Percentiles rank a stretch among this genome's conserved stretches.
These are phyloP conservation scores for Synergus itoensis DNA, from an alignment of 2,888 invertebrate genomes.

Conservation along the genomic window DNA sequence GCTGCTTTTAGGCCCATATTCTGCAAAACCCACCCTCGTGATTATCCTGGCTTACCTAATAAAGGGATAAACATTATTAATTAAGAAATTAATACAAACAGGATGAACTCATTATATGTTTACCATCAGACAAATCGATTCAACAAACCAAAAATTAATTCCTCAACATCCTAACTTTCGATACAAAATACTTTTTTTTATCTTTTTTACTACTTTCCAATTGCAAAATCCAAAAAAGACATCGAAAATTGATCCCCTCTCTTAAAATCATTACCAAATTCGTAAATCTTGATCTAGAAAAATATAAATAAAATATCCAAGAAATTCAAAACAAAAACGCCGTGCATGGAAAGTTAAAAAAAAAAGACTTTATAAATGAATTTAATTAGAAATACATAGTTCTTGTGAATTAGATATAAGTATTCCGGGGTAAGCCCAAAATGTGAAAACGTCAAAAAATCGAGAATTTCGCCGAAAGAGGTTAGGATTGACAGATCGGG, in stretches of 20 bases:
- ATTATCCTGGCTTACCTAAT: slow-evolving; percentile 27
- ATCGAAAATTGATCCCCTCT: background rate
- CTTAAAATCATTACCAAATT: slow-evolving; percentile 18
- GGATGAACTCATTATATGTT: background rate
- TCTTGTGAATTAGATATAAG: background rate
- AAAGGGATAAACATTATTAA: slow-evolving; percentile 1
- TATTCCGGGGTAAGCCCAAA: background rate
- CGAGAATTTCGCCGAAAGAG: slow-evolving; percentile 42
- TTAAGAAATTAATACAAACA: background rate
- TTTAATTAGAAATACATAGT: background rate
- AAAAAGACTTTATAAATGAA: background rate
- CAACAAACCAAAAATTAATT: background rate
- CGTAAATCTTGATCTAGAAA: background rate
- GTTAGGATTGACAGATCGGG: slow-evolving; percentile 45
- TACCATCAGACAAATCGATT: background rate
- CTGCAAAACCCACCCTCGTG: slow-evolving; percentile 62
- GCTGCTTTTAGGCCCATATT: slow-evolving; percentile 88
- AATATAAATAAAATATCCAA: background rate
- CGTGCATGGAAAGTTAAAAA: background rate
- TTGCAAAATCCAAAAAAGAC: background rate
- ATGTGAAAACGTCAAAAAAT: slow-evolving; percentile 27
- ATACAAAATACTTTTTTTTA: background rate
- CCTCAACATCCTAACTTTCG: background rate
- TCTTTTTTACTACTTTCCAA: background rate
- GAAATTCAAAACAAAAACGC: slow-evolving; percentile 3